Conservation (phyloP, 2,888 invertebrate genomes). For the Cephalotes varians region DNA sequence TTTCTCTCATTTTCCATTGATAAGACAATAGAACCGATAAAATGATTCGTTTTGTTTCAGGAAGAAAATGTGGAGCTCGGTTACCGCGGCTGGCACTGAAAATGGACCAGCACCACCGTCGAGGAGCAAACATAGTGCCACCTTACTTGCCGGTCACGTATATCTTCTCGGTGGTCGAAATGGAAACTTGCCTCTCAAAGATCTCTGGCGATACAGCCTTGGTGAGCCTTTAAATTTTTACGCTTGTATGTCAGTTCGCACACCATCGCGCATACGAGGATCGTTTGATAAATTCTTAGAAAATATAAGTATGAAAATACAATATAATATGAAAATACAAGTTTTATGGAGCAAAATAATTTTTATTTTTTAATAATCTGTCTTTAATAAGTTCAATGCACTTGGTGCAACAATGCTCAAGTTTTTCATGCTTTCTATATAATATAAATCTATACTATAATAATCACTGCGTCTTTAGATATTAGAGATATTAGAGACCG, state of each 20-base stretch:
- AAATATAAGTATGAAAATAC: too few species aligned
- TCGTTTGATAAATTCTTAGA: too few species aligned
- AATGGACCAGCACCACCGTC: slow-evolving; percentile 88
- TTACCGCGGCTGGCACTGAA: slow-evolving; percentile 86
- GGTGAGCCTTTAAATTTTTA: slow-evolving; percentile 86
- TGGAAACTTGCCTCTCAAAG: slow-evolving; percentile 92
- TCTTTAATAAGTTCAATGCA: too few species aligned
- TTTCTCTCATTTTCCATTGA: neutral
- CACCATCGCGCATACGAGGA: neutral
- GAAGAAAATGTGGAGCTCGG: slow-evolving; percentile 88
- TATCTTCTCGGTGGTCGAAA: slow-evolving; percentile 95
- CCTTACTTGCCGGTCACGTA: slow-evolving; percentile 91
- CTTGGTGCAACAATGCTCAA: too few species aligned
- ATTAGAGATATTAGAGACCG: neutral
- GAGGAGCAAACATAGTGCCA: slow-evolving; percentile 94
- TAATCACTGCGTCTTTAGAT: neutral
- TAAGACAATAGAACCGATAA: neutral
- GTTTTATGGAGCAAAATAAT: too few species aligned
- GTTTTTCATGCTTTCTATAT: too few species aligned
- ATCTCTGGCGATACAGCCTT: slow-evolving; percentile 94
- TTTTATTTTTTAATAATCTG: too few species aligned
- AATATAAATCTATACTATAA: too few species aligned
- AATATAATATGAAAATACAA: too few species aligned
- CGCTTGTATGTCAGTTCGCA: neutral
- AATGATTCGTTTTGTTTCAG: slow-evolving; percentile 60